Conservation (phyloP, 2,888 invertebrate genomes). For the Ctena decussata region DNA sequence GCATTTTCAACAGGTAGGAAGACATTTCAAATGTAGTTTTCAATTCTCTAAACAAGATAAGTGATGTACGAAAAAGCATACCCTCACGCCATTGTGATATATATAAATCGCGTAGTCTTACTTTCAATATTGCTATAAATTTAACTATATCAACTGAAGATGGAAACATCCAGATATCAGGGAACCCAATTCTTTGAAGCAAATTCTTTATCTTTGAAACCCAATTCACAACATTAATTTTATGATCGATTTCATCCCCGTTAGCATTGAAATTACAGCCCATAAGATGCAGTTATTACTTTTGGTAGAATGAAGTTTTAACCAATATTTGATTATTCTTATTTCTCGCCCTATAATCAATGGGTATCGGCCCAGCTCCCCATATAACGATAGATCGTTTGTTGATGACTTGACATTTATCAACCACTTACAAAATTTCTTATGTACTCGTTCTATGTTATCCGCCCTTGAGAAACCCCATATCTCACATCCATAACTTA, state of each 20-base stretch:
- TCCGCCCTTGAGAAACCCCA: slow-evolving; percentile 25
- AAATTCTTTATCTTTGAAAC: too few species aligned
- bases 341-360: too few species aligned
- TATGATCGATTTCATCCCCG: too few species aligned
- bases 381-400: background rate
- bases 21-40: background rate
- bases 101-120: slow-evolving; percentile 5
- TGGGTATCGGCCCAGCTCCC: background rate
- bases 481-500: too few species aligned
- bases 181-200: background rate
- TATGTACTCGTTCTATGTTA: slow-evolving; percentile 27
- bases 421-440: slow-evolving; percentile 23
- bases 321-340: slow-evolving; percentile 20
- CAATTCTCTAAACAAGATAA: background rate
- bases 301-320: background rate
- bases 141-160: background rate
- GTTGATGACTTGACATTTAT: background rate
- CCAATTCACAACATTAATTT: too few species aligned
- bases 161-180: slow-evolving; percentile 26
- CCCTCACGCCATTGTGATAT: slow-evolving; percentile 11
- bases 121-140: slow-evolving; percentile 10
- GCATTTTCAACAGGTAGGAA: background rate
- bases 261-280: too few species aligned
- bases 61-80: background rate
- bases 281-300: too few species aligned